Evolutionary conservation across 2,888 invertebrate genomes (phyloP).

Genomic region (Phorcus lineatus): DNA sequence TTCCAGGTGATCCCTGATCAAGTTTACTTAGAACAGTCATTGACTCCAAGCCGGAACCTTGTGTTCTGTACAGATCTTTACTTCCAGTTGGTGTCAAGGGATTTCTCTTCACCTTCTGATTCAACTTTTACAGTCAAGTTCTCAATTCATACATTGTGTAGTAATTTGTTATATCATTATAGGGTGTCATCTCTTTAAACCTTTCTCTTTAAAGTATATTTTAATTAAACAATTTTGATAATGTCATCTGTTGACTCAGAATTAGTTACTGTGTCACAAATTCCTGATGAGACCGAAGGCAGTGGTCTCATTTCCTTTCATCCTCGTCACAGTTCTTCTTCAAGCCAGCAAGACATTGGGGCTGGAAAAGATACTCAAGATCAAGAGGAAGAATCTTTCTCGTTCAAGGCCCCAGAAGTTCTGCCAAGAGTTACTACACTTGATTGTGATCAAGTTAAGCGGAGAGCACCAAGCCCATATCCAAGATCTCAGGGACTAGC

Average conservation of each 20-base stretch:
- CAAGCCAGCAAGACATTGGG: not conserved
- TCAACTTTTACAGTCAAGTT: too few relatives aligned
- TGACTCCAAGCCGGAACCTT: not conserved
- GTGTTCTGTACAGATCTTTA: not conserved
- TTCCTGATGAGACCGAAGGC: not conserved
- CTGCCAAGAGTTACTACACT: not conserved
- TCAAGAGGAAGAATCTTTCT: not conserved
- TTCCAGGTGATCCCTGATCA: not conserved
- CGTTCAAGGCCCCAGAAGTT: too few relatives aligned
- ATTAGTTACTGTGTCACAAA: not conserved
- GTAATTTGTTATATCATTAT: not conserved
- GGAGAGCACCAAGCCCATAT: not conserved
- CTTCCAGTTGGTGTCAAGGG: not conserved
- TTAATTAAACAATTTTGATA: not conserved
- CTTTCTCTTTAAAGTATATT: not conserved
- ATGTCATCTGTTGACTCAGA: not conserved
- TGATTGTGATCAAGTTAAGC: not conserved
- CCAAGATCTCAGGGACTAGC: not conserved
- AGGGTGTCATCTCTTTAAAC: not conserved
- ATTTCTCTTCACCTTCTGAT: not conserved
- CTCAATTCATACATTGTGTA: too few relatives aligned
- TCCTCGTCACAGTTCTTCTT: not conserved
- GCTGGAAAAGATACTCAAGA: not conserved
- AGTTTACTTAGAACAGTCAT: not conserved
- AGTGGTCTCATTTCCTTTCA: not conserved